These are phyloP conservation scores for Aphaenogaster floridana DNA, from an alignment of 1,140 invertebrate genomes.

Conservation along the genomic window DNA sequence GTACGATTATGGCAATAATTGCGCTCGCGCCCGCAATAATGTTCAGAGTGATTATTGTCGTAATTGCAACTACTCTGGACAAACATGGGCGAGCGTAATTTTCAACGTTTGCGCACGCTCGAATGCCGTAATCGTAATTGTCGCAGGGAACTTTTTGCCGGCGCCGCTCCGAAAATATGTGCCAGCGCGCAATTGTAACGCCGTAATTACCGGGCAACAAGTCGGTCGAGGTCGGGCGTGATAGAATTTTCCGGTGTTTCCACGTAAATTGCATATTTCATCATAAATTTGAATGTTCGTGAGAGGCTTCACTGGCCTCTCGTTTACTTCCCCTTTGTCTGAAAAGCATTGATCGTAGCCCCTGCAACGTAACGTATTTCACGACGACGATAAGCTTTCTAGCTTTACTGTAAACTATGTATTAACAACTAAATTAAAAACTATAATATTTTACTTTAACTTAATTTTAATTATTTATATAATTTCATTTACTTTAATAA, in stretches of 20 bases:
- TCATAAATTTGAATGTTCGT: not conserved
- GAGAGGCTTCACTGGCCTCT: not conserved
- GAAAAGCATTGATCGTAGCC: not conserved
- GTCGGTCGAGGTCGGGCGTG: slow-evolving; percentile 37
- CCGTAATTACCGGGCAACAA: slow-evolving; percentile 28
- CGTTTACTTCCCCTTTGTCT: not conserved
- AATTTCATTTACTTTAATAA: not conserved
- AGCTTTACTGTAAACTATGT: not conserved
- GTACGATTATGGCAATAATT: not conserved
- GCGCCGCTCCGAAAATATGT: not conserved
- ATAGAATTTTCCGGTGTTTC: slow-evolving; percentile 47
- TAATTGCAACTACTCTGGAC: not conserved
- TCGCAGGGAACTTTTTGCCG: slow-evolving; percentile 23
- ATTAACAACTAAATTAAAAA: not conserved
- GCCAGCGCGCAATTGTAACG: not conserved
- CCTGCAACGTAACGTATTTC: not conserved
- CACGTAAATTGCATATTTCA: slow-evolving; percentile 19
- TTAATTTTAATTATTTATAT: not conserved
- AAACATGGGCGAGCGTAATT: slow-evolving; percentile 17
- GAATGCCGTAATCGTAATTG: slow-evolving; percentile 50
- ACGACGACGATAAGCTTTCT: not conserved
- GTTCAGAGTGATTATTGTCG: not conserved
- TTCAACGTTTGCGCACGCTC: not conserved
- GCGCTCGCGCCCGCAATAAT: not conserved
- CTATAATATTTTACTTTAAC: not conserved